Evolutionary conservation across 2,888 invertebrate genomes (phyloP), one percentile per base, ranked within the genome.

Genomic region (Agrotis segetum): DNA sequence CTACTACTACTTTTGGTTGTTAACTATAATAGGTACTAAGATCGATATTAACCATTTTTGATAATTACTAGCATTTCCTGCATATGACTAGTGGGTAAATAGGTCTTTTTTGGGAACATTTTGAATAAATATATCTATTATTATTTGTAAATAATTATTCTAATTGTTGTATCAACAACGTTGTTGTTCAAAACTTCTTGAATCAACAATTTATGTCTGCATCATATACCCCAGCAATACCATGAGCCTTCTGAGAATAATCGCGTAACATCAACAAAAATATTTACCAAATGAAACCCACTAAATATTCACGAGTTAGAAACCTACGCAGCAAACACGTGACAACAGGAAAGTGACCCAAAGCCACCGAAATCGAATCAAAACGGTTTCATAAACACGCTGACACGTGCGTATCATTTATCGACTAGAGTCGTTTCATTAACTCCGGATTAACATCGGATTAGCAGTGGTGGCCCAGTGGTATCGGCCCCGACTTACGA

Each of bases 301-400:
- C 52, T 59, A 75, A 73, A 24, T 60, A n/a, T 13, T 40, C 56
- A 59, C 24, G 16, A 68, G 40, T 71, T 62, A 40, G 19, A 56
- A 70, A 56, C 24, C 60, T 21, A 46, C n/a, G 40, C 7, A 13
- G 5, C 4, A 0, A 11, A 69, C 29, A 68, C 59, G 77, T 69
- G 69, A 24, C 17, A n/a, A 34, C 49, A 19, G 34, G 4, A 56
- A 61, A 55, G 46, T 60, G 44, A 55, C 49, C 55, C 24, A 49
- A 70, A 78, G 46, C 3, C 19, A 56, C 17, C 46, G 50, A 71
- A 50, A 62, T 74, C 78, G 24, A 59, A 77, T 71, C 61, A 60
- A 77, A 77, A 14, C 17, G 50, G 17, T 40, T 77, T 52, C 24
- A 72, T 58, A n/a, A 73, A 14, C 58, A 58, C 17, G 11, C 29